Base-by-base conservation (phyloP, 2,797 vertebrate genomes). In the Buceros bicornis region DNA sequence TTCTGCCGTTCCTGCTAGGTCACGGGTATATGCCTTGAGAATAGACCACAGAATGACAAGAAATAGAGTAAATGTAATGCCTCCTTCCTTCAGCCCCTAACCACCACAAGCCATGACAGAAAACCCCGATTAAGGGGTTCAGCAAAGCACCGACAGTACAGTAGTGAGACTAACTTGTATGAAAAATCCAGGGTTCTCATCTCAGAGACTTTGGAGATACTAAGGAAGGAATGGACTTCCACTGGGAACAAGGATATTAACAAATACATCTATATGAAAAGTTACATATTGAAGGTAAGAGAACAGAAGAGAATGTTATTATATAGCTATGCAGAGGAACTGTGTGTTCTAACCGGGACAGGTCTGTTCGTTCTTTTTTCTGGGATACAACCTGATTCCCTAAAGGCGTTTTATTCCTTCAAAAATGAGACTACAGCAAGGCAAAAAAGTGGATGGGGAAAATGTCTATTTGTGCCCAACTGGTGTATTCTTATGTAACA, bases 391-490 rank as follows among this genome's bases (percentile, higher is more conserved):
- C 42, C 72, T 19, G 58, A 43, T 73, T 66, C 58, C 31, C 76
- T 53, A 21, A 61, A 81, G 66, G 31, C 3, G 5, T 16, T 20
- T 91, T 93, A 93, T 13, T 28, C 14, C 28, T 74, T 72, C 54
- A 69, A 72, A 96, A 95, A 91, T 72, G 65, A 81, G 82, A 90
- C 69, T 92, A 82, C 7, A 71, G 28, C 19, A 67, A 62, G 22
- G 43, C 37, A 62, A 74, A 82, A 84, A 50, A 86, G 19, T 26
- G 1, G 0, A 58, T 7, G 3, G 13, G 26, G 26, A 78, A 91
- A 83, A 91, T 2, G 3, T 45, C 74, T 83, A 47, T 92, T 94
- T 62, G n/a, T 50, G n/a, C 25, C 45, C 31, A 72, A 73, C 86
- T 53, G 78, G 18, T 1, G 2, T 76, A 56, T 35, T 62, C 43